Percentiles rank a stretch among this genome's conserved stretches.
Evolutionary conservation across 2,888 invertebrate species (phyloP).

Genomic region (Ectobius pallidus): DNA sequence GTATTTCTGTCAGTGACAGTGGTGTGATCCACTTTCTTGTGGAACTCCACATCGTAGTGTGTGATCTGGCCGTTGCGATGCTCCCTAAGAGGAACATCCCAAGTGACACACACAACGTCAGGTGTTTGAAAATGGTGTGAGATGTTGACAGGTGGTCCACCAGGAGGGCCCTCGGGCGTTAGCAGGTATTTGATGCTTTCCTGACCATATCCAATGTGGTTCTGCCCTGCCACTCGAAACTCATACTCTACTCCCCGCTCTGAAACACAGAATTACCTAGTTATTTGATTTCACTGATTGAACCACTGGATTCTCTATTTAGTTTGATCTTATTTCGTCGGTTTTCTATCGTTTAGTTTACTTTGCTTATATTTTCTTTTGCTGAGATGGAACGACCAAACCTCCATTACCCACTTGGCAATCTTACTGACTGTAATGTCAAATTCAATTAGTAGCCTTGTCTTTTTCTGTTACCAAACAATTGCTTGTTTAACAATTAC

Average conservation of each 20-base stretch:
- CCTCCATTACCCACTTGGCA: too few relatives aligned
- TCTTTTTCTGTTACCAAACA: too few relatives aligned
- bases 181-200: constrained; percentile 89
- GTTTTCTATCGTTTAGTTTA: too few relatives aligned
- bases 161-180: constrained; percentile 93
- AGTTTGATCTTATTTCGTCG: too few relatives aligned
- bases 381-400: too few relatives aligned
- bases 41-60: constrained; percentile 91
- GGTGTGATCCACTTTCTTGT: constrained; percentile 84
- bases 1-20: constrained; percentile 79
- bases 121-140: constrained; percentile 89
- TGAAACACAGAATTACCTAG: constrained; percentile 46
- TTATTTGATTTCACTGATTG: neutral
- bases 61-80: constrained; percentile 94
- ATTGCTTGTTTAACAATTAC: too few relatives aligned
- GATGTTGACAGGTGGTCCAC: constrained; percentile 85
- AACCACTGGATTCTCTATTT: too few relatives aligned
- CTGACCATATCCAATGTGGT: constrained; percentile 93
- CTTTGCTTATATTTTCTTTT: too few relatives aligned
- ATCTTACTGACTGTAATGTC: too few relatives aligned
- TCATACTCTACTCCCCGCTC: constrained; percentile 96
- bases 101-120: constrained; percentile 87
- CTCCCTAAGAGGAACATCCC: constrained; percentile 85
- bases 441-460: too few relatives aligned
- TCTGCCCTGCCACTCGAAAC: constrained; percentile 94